Conservation (phyloP, 2,797 vertebrate species). For the Sebastes cheni region DNA sequence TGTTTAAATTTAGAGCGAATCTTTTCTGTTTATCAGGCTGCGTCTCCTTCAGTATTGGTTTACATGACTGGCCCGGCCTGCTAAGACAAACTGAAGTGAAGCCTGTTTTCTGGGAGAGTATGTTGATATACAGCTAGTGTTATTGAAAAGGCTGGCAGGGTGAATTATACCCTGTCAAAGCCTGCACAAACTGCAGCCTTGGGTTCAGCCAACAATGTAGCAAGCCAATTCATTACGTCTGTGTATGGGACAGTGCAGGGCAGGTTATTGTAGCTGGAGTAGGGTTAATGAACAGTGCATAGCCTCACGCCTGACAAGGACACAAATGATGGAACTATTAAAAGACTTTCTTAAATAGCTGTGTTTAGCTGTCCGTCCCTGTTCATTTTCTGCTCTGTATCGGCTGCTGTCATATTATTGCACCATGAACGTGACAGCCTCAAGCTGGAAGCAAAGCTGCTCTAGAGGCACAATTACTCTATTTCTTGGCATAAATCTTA, state of each 20-base stretch:
- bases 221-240: slow-evolving; percentile 27
- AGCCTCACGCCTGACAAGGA: neutral
- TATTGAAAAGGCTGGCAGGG: slow-evolving; percentile 3
- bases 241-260: neutral
- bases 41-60: neutral
- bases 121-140: neutral
- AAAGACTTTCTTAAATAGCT: neutral
- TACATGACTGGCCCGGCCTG: neutral
- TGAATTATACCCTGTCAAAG: slow-evolving; percentile 25
- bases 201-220: slow-evolving; percentile 21
- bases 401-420: neutral
- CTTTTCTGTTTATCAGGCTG: neutral
- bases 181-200: slow-evolving; percentile 31
- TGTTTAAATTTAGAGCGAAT: neutral
- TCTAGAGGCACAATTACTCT: neutral
- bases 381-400: neutral
- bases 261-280: slow-evolving; percentile 13
- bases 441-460: neutral
- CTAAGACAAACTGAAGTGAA: neutral
- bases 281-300: slow-evolving; percentile 9
- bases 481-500: neutral
- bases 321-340: slow-evolving; percentile 6
- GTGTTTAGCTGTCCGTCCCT: neutral
- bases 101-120: neutral
- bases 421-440: neutral